A percentile compares a stretch with the other conserved stretches of the same genome.
These are phyloP conservation scores for Prenolepis imparis DNA, from an alignment of 2,888 invertebrate species.

Conservation along the genomic window DNA sequence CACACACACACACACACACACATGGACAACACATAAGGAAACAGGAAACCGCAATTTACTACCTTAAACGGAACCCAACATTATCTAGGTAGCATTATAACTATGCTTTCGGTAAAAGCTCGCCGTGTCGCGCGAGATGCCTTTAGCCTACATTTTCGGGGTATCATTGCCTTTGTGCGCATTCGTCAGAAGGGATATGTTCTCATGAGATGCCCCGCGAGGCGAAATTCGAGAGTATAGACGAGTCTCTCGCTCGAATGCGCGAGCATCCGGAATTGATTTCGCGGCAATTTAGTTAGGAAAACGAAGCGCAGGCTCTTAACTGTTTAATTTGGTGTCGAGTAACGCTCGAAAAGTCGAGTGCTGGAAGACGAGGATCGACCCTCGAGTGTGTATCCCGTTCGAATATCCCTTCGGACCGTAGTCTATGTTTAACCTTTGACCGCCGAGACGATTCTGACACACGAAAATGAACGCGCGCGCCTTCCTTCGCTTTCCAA, in stretches of 20 bases:
- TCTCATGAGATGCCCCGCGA: constrained; percentile 21
- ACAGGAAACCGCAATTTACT: constrained; percentile 58
- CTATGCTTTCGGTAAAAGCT: constrained; percentile 33
- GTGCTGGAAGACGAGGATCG: constrained; percentile 32
- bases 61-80: constrained; percentile 51
- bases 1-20: constrained; percentile 11
- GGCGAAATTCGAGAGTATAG: constrained; percentile 25
- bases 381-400: constrained; percentile 15
- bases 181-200: constrained; percentile 2
- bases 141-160: constrained; percentile 9
- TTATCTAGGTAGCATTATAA: constrained; percentile 43
- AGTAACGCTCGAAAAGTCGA: constrained; percentile 37
- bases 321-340: constrained; percentile 65
- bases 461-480: neutral
- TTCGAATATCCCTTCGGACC: neutral
- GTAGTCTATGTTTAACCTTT: constrained; percentile 42
- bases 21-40: constrained; percentile 56
- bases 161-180: neutral
- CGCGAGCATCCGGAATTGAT: constrained; percentile 58
- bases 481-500: no score
- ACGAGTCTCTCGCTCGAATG: constrained; percentile 14
- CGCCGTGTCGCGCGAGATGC: neutral
- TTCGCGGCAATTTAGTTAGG: constrained; percentile 66
- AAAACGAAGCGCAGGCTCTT: constrained; percentile 58
- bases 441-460: constrained; percentile 9